These are phyloP conservation scores for Drosophila sucinea DNA, from an alignment of 1,140 invertebrate species.

Conservation along the genomic window DNA sequence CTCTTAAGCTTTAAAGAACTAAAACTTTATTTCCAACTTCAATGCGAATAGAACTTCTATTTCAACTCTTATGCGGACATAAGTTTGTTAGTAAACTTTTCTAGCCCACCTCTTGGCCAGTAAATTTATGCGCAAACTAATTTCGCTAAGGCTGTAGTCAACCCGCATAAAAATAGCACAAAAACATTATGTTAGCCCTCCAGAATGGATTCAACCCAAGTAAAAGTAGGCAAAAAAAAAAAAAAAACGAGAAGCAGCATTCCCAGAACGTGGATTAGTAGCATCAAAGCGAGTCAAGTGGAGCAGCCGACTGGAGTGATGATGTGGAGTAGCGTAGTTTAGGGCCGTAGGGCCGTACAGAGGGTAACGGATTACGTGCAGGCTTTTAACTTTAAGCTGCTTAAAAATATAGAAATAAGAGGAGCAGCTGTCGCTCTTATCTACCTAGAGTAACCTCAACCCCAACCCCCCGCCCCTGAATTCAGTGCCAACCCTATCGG, in stretches of 20 bases:
- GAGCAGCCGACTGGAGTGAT: conserved; percentile 3
- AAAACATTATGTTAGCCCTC: conserved; percentile 41
- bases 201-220: conserved; percentile 30
- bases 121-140: conserved; percentile 76
- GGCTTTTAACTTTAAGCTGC: conserved; percentile 27
- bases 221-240: not conserved
- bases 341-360: conserved; percentile 7
- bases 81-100: conserved; percentile 24
- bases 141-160: conserved; percentile 54
- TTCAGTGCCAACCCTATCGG: conserved; percentile 3
- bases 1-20: too few relatives aligned
- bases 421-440: conserved; percentile 32
- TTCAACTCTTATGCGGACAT: not conserved
- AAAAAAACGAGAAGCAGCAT: conserved; percentile 11
- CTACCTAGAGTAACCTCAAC: not conserved
- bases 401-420: conserved; percentile 53
- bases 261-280: conserved; percentile 8
- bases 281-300: conserved; percentile 53
- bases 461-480: not conserved
- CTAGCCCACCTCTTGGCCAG: conserved; percentile 31
- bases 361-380: conserved; percentile 48
- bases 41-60: not conserved
- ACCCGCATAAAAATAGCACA: conserved; percentile 65
- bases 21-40: not conserved
- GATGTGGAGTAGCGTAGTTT: not conserved